phyloP scores from a whole-genome alignment of 2,888 invertebrate species.

The Metellina segmentata region DNA sequence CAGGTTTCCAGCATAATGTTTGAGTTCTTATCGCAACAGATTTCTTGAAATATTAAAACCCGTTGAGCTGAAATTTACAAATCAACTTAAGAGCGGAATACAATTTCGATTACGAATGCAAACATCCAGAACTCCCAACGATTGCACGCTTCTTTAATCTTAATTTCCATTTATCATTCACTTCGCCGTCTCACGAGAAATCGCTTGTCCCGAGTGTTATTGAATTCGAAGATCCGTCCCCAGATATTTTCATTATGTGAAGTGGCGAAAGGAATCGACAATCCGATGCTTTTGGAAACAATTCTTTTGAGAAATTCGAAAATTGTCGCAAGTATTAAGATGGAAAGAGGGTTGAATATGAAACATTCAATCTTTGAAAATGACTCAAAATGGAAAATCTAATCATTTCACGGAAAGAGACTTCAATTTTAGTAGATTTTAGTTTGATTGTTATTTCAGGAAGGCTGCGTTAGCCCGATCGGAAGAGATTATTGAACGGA shows the following conservation, averaged over 20 bases:
- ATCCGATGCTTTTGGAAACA: not conserved
- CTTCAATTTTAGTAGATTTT: not conserved
- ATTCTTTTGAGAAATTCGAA: not conserved
- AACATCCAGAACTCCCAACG: not conserved
- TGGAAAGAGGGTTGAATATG: not conserved
- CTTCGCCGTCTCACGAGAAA: not conserved
- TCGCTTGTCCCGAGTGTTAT: not conserved
- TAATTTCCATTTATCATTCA: not conserved
- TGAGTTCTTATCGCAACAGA: too few relatives aligned
- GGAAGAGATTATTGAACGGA: too few relatives aligned
- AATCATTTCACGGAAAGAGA: not conserved
- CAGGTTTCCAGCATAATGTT: too few relatives aligned
- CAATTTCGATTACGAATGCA: not conserved
- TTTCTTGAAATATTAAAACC: too few relatives aligned
- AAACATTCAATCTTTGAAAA: not conserved
- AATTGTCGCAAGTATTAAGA: not conserved
- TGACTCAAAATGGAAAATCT: not conserved
- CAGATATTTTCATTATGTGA: not conserved
- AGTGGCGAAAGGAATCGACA: not conserved
- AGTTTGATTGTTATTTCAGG: not conserved
- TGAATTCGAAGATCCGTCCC: not conserved
- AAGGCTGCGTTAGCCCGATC: too few relatives aligned
- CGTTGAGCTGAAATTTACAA: too few relatives aligned
- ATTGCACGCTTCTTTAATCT: not conserved
- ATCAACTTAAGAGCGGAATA: not conserved